Base-by-base conservation (phyloP, 2,113 vertebrate species). In the Trematocara marginatum region DNA sequence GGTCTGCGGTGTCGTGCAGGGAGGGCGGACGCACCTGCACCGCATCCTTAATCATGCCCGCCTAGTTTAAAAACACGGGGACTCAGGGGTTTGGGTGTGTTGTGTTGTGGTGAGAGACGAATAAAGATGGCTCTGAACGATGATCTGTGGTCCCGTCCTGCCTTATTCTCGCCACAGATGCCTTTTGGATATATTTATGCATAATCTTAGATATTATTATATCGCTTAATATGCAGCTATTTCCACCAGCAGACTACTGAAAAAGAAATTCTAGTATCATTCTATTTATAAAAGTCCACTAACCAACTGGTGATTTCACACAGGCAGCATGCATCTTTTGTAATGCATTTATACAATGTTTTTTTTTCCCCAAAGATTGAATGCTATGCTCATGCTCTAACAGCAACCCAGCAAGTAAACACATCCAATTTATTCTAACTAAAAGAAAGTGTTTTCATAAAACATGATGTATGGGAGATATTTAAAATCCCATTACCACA, bases 401-500 rank as follows among this genome's bases (percentile, higher is more conserved):
- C 56, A 29, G 52, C 35, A 47, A 31, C 54, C 38, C 66, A 78
- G 23, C 57, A 35, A 69, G 31, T 66, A 57, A 84, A 86, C 31
- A 42, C 51, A 64, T 69, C 78, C 80, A 78, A 20, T 86, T 83
- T 82, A 54, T 86, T 57, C 74, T 47, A 79, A 52, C 81, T 80
- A 82, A 35, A 64, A 31, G 4, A 54, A 84, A 86, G 56, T 56
- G 49, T 29, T 90, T 79, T 88, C 52, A 85, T 90, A 83, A 83
- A 88, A 74, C 51, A 64, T 52, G 52, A 90, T 80, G 64, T 78
- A 91, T 79, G 56, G 6, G 42, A 86, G 82, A 90, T 78, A 57
- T 3, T 64, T 42, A 64, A 79, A 87, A 81, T 78, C 71, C 52
- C 69, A 84, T 61, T 38, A 2, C 69, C 80, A 20, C 52, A 5